Base-by-base conservation (phyloP, 2,113 vertebrate species). In the Gobius niger region DNA sequence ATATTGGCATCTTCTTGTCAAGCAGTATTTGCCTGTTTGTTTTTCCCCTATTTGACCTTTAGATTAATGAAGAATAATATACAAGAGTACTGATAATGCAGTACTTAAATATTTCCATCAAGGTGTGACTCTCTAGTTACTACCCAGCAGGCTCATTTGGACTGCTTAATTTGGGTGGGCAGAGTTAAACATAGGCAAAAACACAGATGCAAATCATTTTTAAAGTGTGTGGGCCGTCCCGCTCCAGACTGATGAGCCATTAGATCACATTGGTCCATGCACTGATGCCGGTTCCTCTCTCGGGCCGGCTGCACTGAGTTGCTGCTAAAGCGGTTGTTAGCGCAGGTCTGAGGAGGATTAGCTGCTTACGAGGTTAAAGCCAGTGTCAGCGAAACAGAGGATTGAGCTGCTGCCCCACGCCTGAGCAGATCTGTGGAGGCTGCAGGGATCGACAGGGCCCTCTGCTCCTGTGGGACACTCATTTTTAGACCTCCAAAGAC, bases 321-420 rank as follows among this genome's bases (percentile, higher is more conserved):
- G 44, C 15, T 12, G 49, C 74, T 78, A 87, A 87, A 82, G 73
- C 77, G 75, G 75, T 73, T 82, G 75, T 74, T 82, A 76, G 78
- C 65, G 50, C 72, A 66, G 72, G 71, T 73, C 80, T 13, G 68
- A 73, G 47, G 47, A 65, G 88, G 90, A 91, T 92, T 82, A 93
- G 47, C 70, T 66, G 62, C 56, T 86, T 86, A 87, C 11, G 7
- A 85, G 85, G 67, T 87, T 85, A 86, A 89, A 42, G 78, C 54
- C 74, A 68, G 62, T 34, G 65, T 92, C 90, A 92, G 91, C 87
- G 47, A 79, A 89, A 90, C 63, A 63, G 54, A 76, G 85, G 81
- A 89, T 88, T 82, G 69, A 56, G 66, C 52, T 42, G 44, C 42
- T 54, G 3, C 34, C 24, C 34, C 24, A 34, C 13, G 44, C 47